phyloP scores from a whole-genome alignment of 2,888 invertebrate species.

The Cinara cedri region DNA sequence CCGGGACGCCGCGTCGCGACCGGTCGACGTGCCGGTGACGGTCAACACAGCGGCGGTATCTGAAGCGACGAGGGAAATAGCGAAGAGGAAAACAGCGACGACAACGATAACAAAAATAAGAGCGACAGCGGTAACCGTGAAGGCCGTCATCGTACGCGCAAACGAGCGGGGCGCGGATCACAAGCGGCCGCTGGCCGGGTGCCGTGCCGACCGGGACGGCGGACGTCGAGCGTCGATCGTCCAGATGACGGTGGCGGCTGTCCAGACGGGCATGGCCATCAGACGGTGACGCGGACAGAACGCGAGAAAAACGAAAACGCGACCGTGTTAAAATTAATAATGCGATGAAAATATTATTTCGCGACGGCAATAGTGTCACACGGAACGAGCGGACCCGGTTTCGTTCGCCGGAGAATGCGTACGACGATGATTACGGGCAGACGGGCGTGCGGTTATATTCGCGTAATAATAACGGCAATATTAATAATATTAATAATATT shows the following conservation, averaged over 20 bases:
- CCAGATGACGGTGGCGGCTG: slow-evolving; percentile 3
- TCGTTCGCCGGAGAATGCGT: no score
- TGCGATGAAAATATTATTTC: not conserved
- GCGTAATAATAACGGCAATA: no score
- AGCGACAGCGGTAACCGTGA: not conserved
- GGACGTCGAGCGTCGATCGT: not conserved
- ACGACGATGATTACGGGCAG: not conserved
- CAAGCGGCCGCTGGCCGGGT: slow-evolving; percentile 7
- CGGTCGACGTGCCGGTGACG: not conserved
- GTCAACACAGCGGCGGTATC: not conserved
- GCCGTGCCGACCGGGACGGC: not conserved
- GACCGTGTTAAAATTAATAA: no score
- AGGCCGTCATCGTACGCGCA: slow-evolving; percentile 30
- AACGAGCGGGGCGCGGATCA: slow-evolving; percentile 1
- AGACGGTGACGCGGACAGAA: not conserved
- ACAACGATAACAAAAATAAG: no score
- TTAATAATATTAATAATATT: not conserved
- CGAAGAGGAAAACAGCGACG: no score
- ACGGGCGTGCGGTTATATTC: not conserved
- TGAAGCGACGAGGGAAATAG: not conserved
- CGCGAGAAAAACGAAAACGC: not conserved
- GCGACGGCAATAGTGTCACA: not conserved
- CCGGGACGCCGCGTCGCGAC: not conserved
- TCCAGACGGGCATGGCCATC: slow-evolving; percentile 8
- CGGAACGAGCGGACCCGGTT: no score